Percentiles rank a stretch among this genome's conserved stretches.
Evolutionary conservation across 23 tunicate genomes (phyloP).

Genomic region (Pegea sp.): DNA sequence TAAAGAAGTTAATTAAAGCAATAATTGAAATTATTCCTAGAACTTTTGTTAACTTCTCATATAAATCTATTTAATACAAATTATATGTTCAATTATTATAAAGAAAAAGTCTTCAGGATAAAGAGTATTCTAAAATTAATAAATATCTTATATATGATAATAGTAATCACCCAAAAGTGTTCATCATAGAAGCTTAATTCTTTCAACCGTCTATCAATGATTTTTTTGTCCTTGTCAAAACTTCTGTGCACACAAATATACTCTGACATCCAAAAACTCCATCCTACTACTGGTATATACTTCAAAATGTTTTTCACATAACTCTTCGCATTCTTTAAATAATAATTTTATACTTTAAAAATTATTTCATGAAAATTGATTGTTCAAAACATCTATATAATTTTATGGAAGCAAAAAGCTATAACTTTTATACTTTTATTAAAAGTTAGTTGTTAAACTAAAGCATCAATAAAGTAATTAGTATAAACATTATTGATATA

Average conservation of each 20-base stretch:
- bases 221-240: slow-evolving; percentile 21
- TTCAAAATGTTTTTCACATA: slow-evolving; percentile 17
- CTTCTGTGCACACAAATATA: slow-evolving; percentile 38
- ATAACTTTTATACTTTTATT: background rate
- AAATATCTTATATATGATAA: too few relatives aligned
- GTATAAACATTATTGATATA: too few relatives aligned
- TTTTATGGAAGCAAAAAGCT: background rate
- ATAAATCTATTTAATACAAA: too few relatives aligned
- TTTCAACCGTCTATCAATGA: slow-evolving; percentile 23
- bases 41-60: too few relatives aligned
- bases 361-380: background rate
- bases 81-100: too few relatives aligned
- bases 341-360: background rate
- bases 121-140: too few relatives aligned
- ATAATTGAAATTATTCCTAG: too few relatives aligned
- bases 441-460: background rate
- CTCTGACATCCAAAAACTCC: slow-evolving; percentile 66
- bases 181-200: background rate
- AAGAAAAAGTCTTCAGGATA: too few relatives aligned
- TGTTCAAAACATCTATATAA: background rate
- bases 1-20: too few relatives aligned
- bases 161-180: background rate
- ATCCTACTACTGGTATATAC: slow-evolving; percentile 60
- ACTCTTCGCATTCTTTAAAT: slow-evolving; percentile 51
- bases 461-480: background rate